Percentiles rank a stretch among this genome's conserved stretches.
Conservation (phyloP, 1,140 invertebrate species). For the Polypedilum vanderplanki region DNA sequence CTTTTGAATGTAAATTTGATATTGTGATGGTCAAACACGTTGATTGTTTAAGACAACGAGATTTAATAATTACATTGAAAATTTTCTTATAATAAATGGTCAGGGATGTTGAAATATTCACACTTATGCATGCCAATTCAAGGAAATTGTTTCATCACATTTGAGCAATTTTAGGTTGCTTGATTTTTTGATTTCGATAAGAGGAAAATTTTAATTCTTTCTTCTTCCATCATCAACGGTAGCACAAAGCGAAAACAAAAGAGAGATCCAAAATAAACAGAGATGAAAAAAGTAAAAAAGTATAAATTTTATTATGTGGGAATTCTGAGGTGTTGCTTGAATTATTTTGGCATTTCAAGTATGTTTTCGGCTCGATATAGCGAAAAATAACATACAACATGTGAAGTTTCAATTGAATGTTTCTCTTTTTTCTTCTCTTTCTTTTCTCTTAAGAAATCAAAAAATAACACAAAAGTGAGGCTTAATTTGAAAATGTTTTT, state of each 20-base stretch:
- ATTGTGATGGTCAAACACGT: background rate
- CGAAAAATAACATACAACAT: slow-evolving; percentile 16
- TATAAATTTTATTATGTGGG: background rate
- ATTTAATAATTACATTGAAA: background rate
- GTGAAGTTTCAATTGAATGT: slow-evolving; percentile 27
- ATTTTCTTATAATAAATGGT: background rate
- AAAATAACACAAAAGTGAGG: background rate
- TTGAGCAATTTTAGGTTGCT: background rate
- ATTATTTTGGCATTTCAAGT: slow-evolving; percentile 26
- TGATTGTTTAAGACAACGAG: slow-evolving; percentile 5
- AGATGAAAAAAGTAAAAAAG: background rate
- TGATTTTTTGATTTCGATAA: background rate
- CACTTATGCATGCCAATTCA: no score
- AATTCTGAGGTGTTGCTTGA: slow-evolving; percentile 24
- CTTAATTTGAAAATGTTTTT: slow-evolving; percentile 1
- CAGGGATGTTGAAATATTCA: background rate
- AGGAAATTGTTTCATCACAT: background rate
- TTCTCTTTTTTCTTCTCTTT: background rate
- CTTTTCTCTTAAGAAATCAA: background rate
- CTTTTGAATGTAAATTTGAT: slow-evolving; percentile 1
- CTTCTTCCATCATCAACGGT: background rate
- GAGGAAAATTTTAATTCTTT: background rate
- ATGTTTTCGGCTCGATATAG: background rate
- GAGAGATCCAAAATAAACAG: background rate
- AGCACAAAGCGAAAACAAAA: background rate